These are phyloP conservation scores for Euzophera pinguis DNA, from an alignment of 2,888 invertebrate genomes.

Conservation along the genomic window DNA sequence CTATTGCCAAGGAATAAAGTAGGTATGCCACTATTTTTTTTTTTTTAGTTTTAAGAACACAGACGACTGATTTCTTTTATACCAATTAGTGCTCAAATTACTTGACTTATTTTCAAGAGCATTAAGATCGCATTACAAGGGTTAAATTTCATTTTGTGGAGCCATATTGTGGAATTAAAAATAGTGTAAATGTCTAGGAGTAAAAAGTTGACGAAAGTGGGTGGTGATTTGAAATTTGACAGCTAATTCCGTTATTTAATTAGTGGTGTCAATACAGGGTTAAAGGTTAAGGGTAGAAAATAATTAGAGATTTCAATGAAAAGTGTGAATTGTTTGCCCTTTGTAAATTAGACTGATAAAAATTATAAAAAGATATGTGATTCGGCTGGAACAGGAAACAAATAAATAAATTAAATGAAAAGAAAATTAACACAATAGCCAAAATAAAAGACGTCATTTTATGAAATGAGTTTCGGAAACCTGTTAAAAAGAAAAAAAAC, in stretches of 20 bases:
- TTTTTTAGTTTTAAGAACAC: constrained; percentile 14
- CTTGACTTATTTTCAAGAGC: constrained; percentile 55
- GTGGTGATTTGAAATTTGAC: constrained; percentile 38
- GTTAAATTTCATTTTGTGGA: constrained; percentile 32
- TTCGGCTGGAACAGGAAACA: background rate
- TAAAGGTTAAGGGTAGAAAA: constrained; percentile 23
- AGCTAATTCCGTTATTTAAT: constrained; percentile 49
- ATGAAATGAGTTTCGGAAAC: too few species aligned
- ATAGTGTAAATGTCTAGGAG: constrained; percentile 52
- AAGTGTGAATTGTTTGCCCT: constrained; percentile 8
- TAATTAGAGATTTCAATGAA: background rate
- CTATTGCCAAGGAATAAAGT: constrained; percentile 11
- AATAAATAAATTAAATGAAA: background rate
- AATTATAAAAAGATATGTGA: background rate
- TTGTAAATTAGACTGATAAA: background rate
- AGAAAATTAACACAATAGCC: too few species aligned
- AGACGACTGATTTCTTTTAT: constrained; percentile 35
- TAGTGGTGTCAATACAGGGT: constrained; percentile 43
- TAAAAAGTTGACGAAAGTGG: constrained; percentile 34
- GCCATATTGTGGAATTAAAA: constrained; percentile 51
- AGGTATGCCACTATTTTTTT: background rate
- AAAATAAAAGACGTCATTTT: too few species aligned
- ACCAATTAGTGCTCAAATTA: constrained; percentile 65
- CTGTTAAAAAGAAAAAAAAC: too few species aligned
- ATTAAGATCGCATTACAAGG: constrained; percentile 54